Percentiles rank a stretch among this genome's conserved stretches.
Conservation (phyloP, 2,888 invertebrate genomes). For the Stratiomys singularior region DNA sequence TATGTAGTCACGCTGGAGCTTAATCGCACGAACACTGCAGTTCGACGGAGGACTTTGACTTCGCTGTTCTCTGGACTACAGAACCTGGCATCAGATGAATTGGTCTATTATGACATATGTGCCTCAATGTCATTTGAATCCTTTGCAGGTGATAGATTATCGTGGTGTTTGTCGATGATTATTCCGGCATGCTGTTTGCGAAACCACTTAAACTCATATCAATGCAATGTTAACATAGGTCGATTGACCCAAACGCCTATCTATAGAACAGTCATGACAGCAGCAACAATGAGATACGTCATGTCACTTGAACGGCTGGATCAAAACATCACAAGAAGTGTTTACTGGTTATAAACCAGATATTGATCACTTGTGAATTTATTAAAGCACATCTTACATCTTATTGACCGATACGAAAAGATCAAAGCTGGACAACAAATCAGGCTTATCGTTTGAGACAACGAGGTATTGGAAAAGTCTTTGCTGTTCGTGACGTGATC, state of each 20-base stretch:
- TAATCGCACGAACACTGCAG: no score
- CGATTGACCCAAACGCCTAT: not conserved
- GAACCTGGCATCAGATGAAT: no score
- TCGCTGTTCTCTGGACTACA: no score
- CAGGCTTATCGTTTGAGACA: not conserved
- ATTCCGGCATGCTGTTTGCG: no score
- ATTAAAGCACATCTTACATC: not conserved
- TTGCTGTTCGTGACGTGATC: slow-evolving; percentile 3
- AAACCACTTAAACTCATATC: no score
- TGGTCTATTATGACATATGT: no score
- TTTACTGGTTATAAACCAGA: not conserved
- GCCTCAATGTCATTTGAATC: no score
- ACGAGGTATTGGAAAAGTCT: not conserved
- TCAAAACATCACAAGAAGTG: slow-evolving; percentile 18
- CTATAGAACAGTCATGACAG: not conserved
- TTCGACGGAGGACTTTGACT: no score
- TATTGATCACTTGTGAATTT: not conserved
- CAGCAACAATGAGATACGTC: not conserved
- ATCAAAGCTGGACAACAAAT: slow-evolving; percentile 9
- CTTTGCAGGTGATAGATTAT: no score
- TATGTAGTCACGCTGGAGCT: no score
- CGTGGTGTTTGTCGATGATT: no score
- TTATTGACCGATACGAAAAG: not conserved
- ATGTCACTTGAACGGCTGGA: slow-evolving; percentile 1
- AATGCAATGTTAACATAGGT: not conserved